Evolutionary conservation across 2,888 invertebrate genomes (phyloP).

Genomic region (Drosophila paucipuncta): DNA sequence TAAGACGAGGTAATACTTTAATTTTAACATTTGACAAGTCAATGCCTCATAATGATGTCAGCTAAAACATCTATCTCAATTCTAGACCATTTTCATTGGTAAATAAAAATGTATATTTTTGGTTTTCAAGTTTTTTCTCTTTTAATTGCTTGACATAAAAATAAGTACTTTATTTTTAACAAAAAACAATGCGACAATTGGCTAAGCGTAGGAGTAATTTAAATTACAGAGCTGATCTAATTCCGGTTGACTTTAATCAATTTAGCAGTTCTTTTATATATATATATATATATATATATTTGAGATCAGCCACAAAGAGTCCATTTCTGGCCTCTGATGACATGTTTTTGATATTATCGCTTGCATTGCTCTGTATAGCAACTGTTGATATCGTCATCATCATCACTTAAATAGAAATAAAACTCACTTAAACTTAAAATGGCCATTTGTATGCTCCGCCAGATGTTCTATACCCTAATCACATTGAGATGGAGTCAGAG

Average conservation of each 20-base stretch:
- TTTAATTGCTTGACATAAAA: background rate
- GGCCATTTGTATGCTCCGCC: constrained; percentile 60
- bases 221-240: constrained; percentile 19
- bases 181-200: background rate
- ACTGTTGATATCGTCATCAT: constrained; percentile 24
- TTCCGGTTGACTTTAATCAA: constrained; percentile 15
- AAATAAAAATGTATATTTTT: background rate
- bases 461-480: constrained; percentile 3
- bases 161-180: background rate
- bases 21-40: constrained; percentile 7
- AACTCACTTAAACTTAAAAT: constrained; percentile 59
- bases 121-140: background rate
- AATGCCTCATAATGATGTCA: constrained; percentile 17
- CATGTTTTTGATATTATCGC: constrained; percentile 50
- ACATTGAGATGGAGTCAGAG: constrained; percentile 28
- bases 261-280: constrained; percentile 11
- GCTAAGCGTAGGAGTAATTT: constrained; percentile 22
- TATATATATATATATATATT: constrained; percentile 3
- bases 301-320: background rate
- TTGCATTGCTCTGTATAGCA: constrained; percentile 21
- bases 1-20: constrained; percentile 14
- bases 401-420: constrained; percentile 70
- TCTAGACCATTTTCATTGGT: background rate
- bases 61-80: background rate
- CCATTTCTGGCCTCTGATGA: constrained; percentile 17